These are phyloP conservation scores for Dyspetes luteomarginatus DNA, from an alignment of 2,888 invertebrate species.

Conservation along the genomic window DNA sequence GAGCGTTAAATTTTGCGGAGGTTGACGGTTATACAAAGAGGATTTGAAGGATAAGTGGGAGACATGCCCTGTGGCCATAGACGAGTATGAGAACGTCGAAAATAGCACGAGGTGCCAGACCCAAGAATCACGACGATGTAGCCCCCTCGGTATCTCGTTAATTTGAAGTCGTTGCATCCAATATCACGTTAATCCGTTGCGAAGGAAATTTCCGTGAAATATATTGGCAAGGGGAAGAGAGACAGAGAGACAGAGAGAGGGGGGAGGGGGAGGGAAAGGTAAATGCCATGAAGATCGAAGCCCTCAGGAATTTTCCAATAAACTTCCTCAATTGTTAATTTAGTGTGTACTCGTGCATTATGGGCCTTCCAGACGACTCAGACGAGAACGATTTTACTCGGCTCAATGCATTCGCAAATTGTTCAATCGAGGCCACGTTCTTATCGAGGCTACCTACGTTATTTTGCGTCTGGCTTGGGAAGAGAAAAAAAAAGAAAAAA, in stretches of 20 bases:
- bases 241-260: background rate
- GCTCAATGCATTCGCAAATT: background rate
- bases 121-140: conserved; percentile 29
- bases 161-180: conserved; percentile 43
- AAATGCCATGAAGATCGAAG: conserved; percentile 9
- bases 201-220: conserved; percentile 9
- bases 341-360: conserved; percentile 8
- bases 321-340: conserved; percentile 37
- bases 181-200: conserved; percentile 39
- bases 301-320: conserved; percentile 54
- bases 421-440: too few species aligned
- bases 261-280: background rate
- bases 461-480: too few species aligned
- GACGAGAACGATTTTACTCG: background rate
- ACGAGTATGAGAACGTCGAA: background rate
- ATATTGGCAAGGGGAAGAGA: background rate
- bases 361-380: background rate
- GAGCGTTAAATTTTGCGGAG: conserved; percentile 7
- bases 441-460: too few species aligned
- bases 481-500: background rate
- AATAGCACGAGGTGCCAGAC: conserved; percentile 12
- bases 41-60: background rate
- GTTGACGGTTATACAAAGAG: conserved; percentile 6
- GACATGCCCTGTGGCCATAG: background rate
- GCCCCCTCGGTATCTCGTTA: conserved; percentile 44